These are phyloP conservation scores for Drosophila paulistorum DNA, from an alignment of 1,140 invertebrate species.

Conservation along the genomic window DNA sequence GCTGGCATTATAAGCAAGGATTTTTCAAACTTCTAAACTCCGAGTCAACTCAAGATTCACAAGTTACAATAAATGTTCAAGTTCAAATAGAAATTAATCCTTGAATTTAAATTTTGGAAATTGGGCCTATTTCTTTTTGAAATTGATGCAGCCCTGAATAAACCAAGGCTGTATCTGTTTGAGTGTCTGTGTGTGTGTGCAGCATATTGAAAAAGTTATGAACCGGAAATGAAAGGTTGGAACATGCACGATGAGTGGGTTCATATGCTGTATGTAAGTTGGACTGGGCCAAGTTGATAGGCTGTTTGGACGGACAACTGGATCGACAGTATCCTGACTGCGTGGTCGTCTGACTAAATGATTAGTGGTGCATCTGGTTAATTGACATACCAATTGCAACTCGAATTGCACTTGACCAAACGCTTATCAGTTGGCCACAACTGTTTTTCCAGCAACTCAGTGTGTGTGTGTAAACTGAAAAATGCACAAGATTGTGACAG, in stretches of 20 bases:
- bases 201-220: conserved; percentile 66
- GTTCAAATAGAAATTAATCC: too few relatives aligned
- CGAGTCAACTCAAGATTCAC: background rate
- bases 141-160: background rate
- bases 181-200: background rate
- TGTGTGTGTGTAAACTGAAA: background rate
- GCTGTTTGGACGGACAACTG: background rate
- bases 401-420: background rate
- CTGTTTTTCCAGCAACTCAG: conserved; percentile 42
- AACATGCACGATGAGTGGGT: conserved; percentile 41
- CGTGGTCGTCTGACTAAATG: background rate
- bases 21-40: too few relatives aligned
- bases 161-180: background rate
- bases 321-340: too few relatives aligned
- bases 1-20: background rate
- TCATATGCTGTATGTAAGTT: background rate
- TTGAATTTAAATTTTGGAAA: background rate
- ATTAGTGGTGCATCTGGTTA: conserved; percentile 28
- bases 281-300: background rate
- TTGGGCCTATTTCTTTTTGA: background rate
- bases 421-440: conserved; percentile 37
- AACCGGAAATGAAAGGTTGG: conserved; percentile 60
- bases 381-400: conserved; percentile 17
- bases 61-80: background rate
- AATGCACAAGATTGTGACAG: background rate